A percentile compares a stretch with the other conserved stretches of the same genome.
Conservation (phyloP, 92 coral and sea anemone genomes). For the Palythoa grandiflora region DNA sequence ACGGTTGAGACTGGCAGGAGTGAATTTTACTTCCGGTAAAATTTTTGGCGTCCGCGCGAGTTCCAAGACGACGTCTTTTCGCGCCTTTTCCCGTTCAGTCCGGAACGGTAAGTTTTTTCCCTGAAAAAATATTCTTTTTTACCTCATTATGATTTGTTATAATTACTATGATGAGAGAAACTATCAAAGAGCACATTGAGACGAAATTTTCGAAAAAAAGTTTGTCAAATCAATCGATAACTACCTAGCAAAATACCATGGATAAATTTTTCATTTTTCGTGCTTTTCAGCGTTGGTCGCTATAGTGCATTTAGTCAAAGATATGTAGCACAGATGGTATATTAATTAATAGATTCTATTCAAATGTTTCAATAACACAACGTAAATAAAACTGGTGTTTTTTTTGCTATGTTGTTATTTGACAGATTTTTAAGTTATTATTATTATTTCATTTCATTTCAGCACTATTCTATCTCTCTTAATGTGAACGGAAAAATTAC, state of each 20-base stretch:
- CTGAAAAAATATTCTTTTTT: neutral
- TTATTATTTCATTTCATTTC: neutral
- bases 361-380: slow-evolving; percentile 15
- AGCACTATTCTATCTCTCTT: too few species aligned
- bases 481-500: too few species aligned
- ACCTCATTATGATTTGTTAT: slow-evolving; percentile 1
- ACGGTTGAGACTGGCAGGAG: slow-evolving; percentile 9
- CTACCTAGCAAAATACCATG: slow-evolving; percentile 11
- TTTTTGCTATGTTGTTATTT: slow-evolving; percentile 1
- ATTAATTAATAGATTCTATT: slow-evolving; percentile 11
- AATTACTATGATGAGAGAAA: slow-evolving; percentile 4
- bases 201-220: slow-evolving; percentile 12
- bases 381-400: slow-evolving; percentile 8
- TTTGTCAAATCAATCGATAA: slow-evolving; percentile 12
- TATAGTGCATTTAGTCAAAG: neutral
- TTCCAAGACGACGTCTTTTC: neutral
- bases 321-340: slow-evolving; percentile 3
- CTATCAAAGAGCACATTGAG: slow-evolving; percentile 11
- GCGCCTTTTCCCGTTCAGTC: neutral
- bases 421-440: slow-evolving; percentile 8
- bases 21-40: slow-evolving; percentile 2
- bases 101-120: neutral
- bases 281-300: slow-evolving; percentile 6
- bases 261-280: slow-evolving; percentile 9
- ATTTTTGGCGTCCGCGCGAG: neutral